Evolutionary conservation across 2,797 vertebrate genomes (phyloP).

Genomic region (Danionella dracula): DNA sequence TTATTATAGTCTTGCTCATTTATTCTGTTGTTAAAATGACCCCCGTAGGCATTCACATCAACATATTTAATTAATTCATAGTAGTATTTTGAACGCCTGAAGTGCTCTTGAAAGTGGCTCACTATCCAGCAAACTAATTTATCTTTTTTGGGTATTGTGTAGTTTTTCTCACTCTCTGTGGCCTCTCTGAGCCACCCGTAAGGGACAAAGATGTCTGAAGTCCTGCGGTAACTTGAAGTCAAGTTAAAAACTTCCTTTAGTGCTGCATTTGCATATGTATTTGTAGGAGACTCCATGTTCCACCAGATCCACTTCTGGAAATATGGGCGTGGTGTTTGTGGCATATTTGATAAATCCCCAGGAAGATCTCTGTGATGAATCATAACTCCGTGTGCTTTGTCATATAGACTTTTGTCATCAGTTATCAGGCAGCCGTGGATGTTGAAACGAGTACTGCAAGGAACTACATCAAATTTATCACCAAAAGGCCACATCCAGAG

Average conservation of each 20-base stretch:
- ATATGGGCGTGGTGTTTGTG: slow-evolving; percentile 11
- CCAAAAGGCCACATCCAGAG: slow-evolving; percentile 35
- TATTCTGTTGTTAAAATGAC: not conserved
- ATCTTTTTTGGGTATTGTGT: slow-evolving; percentile 9
- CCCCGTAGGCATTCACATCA: not conserved
- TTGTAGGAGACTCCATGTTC: slow-evolving; percentile 47
- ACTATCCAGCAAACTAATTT: slow-evolving; percentile 34
- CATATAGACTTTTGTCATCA: not conserved
- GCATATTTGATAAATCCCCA: not conserved
- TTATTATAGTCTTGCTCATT: not conserved
- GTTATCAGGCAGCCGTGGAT: not conserved
- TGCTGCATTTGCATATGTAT: fast-evolving
- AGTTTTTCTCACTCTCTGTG: not conserved
- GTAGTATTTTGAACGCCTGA: not conserved
- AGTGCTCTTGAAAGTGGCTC: not conserved
- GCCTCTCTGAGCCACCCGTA: slow-evolving; percentile 26
- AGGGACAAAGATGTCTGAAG: slow-evolving; percentile 38
- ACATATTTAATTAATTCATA: not conserved
- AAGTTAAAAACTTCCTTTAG: slow-evolving; percentile 40
- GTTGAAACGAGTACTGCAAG: not conserved
- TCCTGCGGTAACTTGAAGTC: slow-evolving; percentile 41
- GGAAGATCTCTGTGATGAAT: slow-evolving; percentile 44
- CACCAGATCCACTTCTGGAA: slow-evolving; percentile 53
- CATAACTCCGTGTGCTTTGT: slow-evolving; percentile 43
- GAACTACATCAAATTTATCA: fast-evolving